Conservation (phyloP, 2,797 vertebrate genomes). For the Cuniculus paca region DNA sequence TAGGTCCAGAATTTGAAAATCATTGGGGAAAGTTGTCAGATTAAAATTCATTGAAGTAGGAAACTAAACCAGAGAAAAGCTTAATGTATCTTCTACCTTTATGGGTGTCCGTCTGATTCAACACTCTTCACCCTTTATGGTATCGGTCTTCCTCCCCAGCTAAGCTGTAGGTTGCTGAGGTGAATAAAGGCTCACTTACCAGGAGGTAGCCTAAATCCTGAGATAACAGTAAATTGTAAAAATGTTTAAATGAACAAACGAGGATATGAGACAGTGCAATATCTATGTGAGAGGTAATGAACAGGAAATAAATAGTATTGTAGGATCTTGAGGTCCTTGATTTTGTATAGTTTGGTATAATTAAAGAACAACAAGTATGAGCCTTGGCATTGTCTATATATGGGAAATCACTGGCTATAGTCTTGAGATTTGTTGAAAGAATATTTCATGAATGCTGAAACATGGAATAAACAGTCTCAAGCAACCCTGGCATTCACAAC, state of each 20-base stretch:
- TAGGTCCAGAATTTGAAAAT: conserved; percentile 15
- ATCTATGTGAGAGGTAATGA: not conserved
- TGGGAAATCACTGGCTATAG: not conserved
- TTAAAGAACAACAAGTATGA: not conserved
- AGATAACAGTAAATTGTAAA: not conserved
- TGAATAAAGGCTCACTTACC: not conserved
- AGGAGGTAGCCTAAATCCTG: not conserved
- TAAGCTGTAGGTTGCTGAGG: not conserved
- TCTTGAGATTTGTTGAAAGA: conserved; percentile 8
- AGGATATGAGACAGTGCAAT: not conserved
- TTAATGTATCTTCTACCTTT: not conserved
- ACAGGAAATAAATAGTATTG: not conserved
- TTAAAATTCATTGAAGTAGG: not conserved
- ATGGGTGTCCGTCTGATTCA: not conserved
- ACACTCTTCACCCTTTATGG: not conserved
- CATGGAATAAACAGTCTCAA: conserved; percentile 24
- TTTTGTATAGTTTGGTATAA: not conserved
- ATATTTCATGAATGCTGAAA: not conserved
- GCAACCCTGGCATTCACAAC: not conserved
- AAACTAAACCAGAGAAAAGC: not conserved
- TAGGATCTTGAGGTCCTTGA: not conserved
- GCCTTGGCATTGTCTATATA: not conserved
- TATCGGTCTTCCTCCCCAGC: not conserved
- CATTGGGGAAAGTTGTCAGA: not conserved
- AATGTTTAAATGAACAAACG: not conserved